These are phyloP conservation scores for Odontothrips loti DNA, from an alignment of 2,888 invertebrate genomes.

Conservation along the genomic window DNA sequence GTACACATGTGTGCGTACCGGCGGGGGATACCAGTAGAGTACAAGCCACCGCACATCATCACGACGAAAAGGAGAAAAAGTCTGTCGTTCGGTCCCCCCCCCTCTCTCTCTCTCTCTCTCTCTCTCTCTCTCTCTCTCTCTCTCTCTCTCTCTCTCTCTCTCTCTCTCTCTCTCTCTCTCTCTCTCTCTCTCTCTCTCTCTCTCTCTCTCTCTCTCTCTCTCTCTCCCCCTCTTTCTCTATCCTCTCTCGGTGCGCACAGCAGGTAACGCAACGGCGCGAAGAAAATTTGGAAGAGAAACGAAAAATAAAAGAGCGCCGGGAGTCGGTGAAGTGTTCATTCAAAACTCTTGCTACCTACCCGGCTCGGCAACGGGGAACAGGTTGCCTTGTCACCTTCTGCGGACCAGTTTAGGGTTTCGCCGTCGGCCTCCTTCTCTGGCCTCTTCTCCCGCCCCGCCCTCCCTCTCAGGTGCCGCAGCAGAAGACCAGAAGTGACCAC, in stretches of 20 bases:
- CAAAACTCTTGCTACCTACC: neutral
- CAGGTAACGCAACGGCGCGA: neutral
- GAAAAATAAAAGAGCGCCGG: neutral
- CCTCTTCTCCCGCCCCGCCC: neutral
- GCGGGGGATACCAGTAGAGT: constrained; percentile 10
- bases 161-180: too few species aligned
- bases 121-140: too few species aligned
- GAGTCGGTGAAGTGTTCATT: constrained; percentile 1
- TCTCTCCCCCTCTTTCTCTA: too few species aligned
- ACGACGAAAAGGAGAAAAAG: neutral
- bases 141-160: too few species aligned
- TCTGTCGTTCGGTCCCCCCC: too few species aligned
- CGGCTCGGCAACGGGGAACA: neutral
- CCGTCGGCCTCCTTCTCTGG: neutral
- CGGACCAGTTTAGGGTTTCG: constrained; percentile 5
- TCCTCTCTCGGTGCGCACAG: neutral
- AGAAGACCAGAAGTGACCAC: neutral
- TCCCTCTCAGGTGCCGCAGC: too few species aligned
- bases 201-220: too few species aligned
- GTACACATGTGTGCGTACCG: neutral
- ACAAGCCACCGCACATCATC: neutral
- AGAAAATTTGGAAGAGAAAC: neutral
- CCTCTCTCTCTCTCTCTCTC: too few species aligned
- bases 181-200: too few species aligned
- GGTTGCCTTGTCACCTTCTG: neutral